Conservation (phyloP, 2,113 vertebrate species). For the Psophia crepitans region DNA sequence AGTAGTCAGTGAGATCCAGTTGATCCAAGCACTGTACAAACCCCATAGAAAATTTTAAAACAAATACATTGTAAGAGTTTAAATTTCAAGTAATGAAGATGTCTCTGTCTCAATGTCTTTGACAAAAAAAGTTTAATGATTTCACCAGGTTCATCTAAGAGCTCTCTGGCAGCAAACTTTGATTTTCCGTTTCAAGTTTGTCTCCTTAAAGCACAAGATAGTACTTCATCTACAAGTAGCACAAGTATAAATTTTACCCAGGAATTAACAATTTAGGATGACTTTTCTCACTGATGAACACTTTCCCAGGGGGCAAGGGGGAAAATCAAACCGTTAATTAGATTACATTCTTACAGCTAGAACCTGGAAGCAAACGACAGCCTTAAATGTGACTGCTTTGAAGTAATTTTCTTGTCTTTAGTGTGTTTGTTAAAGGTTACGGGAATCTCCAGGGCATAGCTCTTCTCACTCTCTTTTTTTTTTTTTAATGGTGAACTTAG, state of each 20-base stretch:
- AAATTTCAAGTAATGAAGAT: background rate
- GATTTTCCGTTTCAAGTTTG: background rate
- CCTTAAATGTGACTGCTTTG: background rate
- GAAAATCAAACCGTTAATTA: background rate
- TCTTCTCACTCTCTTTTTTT: background rate
- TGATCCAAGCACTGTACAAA: background rate
- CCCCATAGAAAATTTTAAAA: background rate
- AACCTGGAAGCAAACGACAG: background rate
- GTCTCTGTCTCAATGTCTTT: background rate
- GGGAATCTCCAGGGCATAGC: background rate
- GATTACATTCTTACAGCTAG: background rate
- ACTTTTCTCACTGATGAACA: background rate
- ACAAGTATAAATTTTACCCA: background rate
- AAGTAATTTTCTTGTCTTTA: background rate
- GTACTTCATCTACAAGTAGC: background rate
- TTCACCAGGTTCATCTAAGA: background rate
- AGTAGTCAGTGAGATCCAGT: background rate
- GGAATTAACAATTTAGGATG: background rate
- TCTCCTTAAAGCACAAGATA: background rate
- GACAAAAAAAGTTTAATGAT: background rate
- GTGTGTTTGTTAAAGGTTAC: conserved; percentile 37
- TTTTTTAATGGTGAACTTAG: background rate
- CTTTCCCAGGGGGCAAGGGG: background rate
- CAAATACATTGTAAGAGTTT: background rate
- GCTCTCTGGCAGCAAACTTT: background rate